These are phyloP conservation scores for Chitala chitala DNA, from an alignment of 2,113 vertebrate genomes.

Conservation along the genomic window DNA sequence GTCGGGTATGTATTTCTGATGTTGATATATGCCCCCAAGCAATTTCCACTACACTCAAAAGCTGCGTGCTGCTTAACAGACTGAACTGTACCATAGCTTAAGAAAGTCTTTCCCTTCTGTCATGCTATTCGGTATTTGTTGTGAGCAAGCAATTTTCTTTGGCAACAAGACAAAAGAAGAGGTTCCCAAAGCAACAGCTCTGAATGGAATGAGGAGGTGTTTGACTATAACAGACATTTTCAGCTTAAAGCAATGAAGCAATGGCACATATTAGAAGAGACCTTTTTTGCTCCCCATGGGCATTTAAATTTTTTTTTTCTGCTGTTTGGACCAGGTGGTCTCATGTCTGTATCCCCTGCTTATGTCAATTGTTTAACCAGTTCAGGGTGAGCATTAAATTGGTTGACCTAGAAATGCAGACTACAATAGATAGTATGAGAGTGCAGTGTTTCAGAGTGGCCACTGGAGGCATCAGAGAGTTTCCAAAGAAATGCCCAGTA, in stretches of 20 bases:
- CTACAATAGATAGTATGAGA: background rate
- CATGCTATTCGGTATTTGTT: background rate
- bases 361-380: too few relatives aligned
- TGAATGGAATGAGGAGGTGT: background rate
- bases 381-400: background rate
- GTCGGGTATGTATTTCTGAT: too few relatives aligned
- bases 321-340: background rate
- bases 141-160: background rate
- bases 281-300: background rate
- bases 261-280: too few relatives aligned
- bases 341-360: too few relatives aligned
- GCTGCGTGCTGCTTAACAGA: background rate
- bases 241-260: background rate
- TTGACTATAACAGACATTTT: background rate
- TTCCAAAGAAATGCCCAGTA: too few relatives aligned
- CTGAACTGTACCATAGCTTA: background rate
- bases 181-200: constrained; percentile 4
- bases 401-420: background rate
- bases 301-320: too few relatives aligned
- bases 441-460: too few relatives aligned
- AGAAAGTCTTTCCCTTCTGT: background rate
- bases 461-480: background rate
- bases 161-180: background rate
- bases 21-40: too few relatives aligned
- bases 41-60: background rate